Base-by-base conservation (phyloP, 1,140 invertebrate species). In the Tetramorium simillimum region DNA sequence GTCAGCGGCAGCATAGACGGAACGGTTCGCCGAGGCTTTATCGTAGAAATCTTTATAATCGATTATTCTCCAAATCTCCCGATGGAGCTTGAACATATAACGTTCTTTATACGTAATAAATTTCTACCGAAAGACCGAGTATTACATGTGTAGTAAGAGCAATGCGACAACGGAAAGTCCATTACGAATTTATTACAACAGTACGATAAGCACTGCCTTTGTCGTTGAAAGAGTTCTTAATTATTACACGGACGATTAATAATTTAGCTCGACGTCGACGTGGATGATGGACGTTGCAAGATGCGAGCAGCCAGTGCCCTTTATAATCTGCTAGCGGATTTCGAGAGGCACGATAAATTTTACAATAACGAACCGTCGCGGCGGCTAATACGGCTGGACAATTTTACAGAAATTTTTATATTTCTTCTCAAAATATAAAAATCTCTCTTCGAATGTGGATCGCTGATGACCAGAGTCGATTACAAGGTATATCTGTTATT, bases 31-130 rank as follows among this genome's bases (percentile, higher is more conserved):
- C 33, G 78, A 46, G 24, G 40, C 80, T 84, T 46, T 33, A 33
- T 16, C 40, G 69, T 21, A 33, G 40, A 60, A 73, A 60, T 51
- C 40, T 46, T 84, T 60, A 75, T 73, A 84, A 84, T 84, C 80
- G 80, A 84, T 84, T 75, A 84, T 84, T 84, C 58, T 73, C 37
- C 69, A 84, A 73, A 73, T 81, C 49, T 56, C 53, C 53, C 53
- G 18, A 18, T 28, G 40, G 40, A 43, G 28, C 21, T 58, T 6
- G 37, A 40, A 24, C 28, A 24, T 60, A 16, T 69, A 80, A 80
- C 12, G 21, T 43, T 46, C 70, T 73, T 51, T 58, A 73, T 7
- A 56, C 28, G 28, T 46, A 67, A 21, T 69, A 28, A 73, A 24
- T 75, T 43, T 46, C 10, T 46, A 60, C 2, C 12, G n/a, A 40